These are phyloP conservation scores for Noctua fimbriata DNA, from an alignment of 2,888 invertebrate genomes.

Conservation along the genomic window DNA sequence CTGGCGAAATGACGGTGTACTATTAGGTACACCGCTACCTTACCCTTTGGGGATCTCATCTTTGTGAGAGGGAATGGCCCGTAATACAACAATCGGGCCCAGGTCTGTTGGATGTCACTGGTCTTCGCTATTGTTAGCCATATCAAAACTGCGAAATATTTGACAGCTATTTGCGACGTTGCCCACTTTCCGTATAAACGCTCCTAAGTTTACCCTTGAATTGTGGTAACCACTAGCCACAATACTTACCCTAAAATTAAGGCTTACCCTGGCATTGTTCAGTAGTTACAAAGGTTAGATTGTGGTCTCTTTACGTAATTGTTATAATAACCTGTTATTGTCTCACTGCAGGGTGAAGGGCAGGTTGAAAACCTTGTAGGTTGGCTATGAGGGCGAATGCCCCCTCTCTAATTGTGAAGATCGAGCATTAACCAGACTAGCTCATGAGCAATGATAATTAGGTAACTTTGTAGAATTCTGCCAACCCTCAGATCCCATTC, in stretches of 20 bases:
- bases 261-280: slow-evolving; percentile 19
- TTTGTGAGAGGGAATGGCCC: background rate
- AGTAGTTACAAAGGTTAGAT: background rate
- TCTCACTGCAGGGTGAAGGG: background rate
- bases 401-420: background rate
- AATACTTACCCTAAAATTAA: slow-evolving; percentile 11
- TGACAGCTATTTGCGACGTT: no score
- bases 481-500: background rate
- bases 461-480: background rate
- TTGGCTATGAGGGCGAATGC: background rate
- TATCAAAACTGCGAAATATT: no score
- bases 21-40: no score
- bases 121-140: background rate
- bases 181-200: no score
- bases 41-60: background rate
- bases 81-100: background rate
- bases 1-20: no score
- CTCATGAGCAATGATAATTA: background rate
- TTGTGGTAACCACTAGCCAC: background rate
- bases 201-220: no score
- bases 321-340: background rate
- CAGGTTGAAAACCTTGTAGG: background rate
- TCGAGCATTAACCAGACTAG: background rate
- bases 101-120: background rate
- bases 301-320: slow-evolving; percentile 23